Base-by-base conservation (phyloP, 2,888 invertebrate genomes). In the Philonicus albiceps region DNA sequence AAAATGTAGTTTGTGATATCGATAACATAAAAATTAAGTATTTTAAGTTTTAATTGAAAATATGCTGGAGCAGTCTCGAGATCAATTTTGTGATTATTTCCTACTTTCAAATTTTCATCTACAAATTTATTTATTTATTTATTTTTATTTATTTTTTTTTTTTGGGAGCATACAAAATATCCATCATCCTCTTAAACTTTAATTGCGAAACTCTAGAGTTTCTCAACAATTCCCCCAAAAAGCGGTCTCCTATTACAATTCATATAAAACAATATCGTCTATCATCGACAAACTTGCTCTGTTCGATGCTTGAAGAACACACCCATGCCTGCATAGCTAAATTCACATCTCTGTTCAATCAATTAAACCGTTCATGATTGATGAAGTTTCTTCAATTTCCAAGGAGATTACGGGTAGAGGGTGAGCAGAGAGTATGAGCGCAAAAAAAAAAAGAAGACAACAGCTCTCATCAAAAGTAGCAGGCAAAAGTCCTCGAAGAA, bases 371-470 rank as follows among this genome's bases (percentile, higher is more conserved):
- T 16, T 30, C 49, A 27, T 78, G 78, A 78, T 78, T 78, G 78
- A 78, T 78, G 78, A 78, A 78, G 49, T 78, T 78, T 16, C 27
- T 78, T 78, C 49, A 78, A 49, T 78, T 78, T 43, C 78, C 43
- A 78, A 78, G 43, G 27, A 43, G 27, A 43, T 78, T 27, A 55
- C 6, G 55, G 22, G 16, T 49, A 55, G 55, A 2, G 22, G 55
- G 22, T 7, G 7, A 1, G 27, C 22, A 64, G 11, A 22, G 27
- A 13, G 64, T 7, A 64, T 11, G 64, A 64, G 27, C 3, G 49
- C 34, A 34, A 53, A 53, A 19, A 19, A 55, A 22, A 55, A 22
- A 27, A n/a, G 49, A 64, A 64, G 64, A 22, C 64, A 64, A 64
- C 22, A 64, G 64, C 64, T 64, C 27, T 64, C 64, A 64, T 64